Evolutionary conservation across 2,888 invertebrate genomes (phyloP).

Genomic region (Drosophila paramelanica): DNA sequence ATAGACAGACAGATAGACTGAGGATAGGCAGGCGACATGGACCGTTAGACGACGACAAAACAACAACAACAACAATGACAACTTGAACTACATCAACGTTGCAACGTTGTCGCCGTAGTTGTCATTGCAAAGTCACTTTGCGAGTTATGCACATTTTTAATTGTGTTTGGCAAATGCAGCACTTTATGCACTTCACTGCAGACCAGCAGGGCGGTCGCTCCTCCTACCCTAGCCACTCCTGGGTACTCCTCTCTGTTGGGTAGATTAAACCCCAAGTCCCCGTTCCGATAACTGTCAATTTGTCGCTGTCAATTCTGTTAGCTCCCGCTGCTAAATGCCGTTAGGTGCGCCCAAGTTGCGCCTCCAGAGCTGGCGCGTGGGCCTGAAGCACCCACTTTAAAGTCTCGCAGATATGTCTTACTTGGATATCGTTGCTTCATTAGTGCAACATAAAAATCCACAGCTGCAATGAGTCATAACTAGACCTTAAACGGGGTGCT

Average conservation of each 20-base stretch:
- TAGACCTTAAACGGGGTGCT: constrained; percentile 8
- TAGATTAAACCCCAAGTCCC: not conserved
- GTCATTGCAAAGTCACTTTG: constrained; percentile 37
- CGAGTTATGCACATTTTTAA: constrained; percentile 75
- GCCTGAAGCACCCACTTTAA: constrained; percentile 11
- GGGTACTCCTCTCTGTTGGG: not conserved
- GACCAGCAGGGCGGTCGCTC: constrained; percentile 24
- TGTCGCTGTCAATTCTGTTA: constrained; percentile 25
- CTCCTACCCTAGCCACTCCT: not conserved
- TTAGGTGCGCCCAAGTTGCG: constrained; percentile 51
- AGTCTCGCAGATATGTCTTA: constrained; percentile 1
- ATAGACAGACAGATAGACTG: constrained; percentile 28
- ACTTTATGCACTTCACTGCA: constrained; percentile 51
- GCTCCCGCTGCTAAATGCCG: constrained; percentile 47
- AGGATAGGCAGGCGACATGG: constrained; percentile 56
- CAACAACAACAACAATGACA: constrained; percentile 37
- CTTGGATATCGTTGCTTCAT: constrained; percentile 31
- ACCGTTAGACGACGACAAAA: constrained; percentile 57
- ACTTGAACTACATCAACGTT: constrained; percentile 65
- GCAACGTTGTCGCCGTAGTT: constrained; percentile 14
- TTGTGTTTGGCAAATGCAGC: constrained; percentile 72
- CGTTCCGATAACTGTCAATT: constrained; percentile 36
- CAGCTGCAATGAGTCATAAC: constrained; percentile 35
- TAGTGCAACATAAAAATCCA: constrained; percentile 31
- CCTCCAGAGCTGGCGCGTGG: constrained; percentile 33